Conservation (phyloP, 2,113 vertebrate species). For the Spizaetus ornatus region DNA sequence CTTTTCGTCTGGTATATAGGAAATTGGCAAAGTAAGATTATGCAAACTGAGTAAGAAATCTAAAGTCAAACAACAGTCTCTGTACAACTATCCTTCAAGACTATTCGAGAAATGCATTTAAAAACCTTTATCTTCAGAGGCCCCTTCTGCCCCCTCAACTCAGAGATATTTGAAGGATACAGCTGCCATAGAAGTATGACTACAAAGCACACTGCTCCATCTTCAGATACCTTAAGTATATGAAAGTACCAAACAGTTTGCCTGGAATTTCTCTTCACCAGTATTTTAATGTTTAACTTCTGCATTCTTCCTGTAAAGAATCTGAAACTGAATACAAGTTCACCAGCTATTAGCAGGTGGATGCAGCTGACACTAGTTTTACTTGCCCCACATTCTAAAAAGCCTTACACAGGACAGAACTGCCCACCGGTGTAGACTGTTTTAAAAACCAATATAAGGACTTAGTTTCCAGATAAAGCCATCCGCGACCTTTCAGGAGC, state of each 20-base stretch:
- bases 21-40: not conserved
- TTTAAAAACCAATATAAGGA: not conserved
- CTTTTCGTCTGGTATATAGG: not conserved
- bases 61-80: fast-evolving
- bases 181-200: not conserved
- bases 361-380: not conserved
- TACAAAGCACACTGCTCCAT: not conserved
- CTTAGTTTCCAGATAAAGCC: not conserved
- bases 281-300: not conserved
- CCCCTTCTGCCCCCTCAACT: not conserved
- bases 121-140: not conserved
- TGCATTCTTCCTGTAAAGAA: not conserved
- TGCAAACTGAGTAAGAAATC: not conserved
- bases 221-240: not conserved
- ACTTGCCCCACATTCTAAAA: not conserved
- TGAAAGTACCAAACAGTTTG: not conserved
- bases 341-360: not conserved
- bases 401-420: not conserved
- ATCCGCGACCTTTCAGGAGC: not conserved
- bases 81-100: not conserved
- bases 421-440: not conserved
- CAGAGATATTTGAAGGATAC: not conserved
- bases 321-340: not conserved
- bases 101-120: not conserved
- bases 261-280: not conserved